Evolutionary conservation across 2,888 invertebrate species (phyloP), one percentile per base, ranked within the genome.

Genomic region (Mythimna albipuncta): DNA sequence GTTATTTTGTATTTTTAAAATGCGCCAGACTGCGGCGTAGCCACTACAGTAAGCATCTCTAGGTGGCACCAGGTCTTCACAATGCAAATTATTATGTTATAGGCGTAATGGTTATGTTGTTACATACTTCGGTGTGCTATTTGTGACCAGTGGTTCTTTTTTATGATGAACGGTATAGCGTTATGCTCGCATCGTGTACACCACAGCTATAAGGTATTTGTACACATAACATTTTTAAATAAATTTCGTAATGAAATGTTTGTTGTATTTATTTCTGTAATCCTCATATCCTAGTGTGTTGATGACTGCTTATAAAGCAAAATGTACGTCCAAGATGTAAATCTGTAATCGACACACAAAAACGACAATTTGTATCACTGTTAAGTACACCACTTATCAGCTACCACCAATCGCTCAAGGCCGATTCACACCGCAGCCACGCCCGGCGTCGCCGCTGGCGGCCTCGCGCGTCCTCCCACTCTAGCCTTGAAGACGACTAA

Each of bases 151-250:
- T 89, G 85, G 75, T 87, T 77, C 21, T 72, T 72, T 86, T 75
- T 87, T 84, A 86, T 77, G 64, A 85, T 79, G 77, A 77, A 80
- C 87, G 74, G 78, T 79, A 81, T 82, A 89, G 87, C 76, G 77
- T 82, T 86, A 89, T 86, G 88, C 87, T 89, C 84, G 89, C 91
- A 89, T 89, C 85, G 90, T 91, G 86, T 91, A 93, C 93, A 92
- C 91, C 89, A 76, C 74, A 90, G 92, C 93, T 93, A 88, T 93
- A 93, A 91, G 89, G 87, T 91, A 94, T 94, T 93, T 95, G 95
- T 95, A 95, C 94, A 95, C 95, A 83, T 87, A 91, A 91, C 90
- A 90, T 92, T 94, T 94, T 93, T 90, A 91, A 94, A 93, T 93
- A 94, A 94, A 94, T 87, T 87, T 87, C 87, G 86, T 89, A 87